Conservation (phyloP, 2,797 vertebrate species). For the Macropodus opercularis region DNA sequence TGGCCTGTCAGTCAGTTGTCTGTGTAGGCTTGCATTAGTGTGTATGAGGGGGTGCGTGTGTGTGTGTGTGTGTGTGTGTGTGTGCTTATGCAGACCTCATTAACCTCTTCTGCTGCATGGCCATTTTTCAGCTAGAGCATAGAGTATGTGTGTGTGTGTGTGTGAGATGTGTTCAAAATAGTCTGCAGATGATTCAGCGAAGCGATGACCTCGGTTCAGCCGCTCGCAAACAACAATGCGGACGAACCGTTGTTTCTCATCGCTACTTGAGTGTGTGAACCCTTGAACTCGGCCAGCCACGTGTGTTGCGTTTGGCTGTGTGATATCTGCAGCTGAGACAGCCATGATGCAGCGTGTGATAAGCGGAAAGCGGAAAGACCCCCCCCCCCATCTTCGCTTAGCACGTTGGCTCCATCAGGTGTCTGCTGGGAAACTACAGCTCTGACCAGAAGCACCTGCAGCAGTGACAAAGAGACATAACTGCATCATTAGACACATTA, state of each 20-base stretch:
- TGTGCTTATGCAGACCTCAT: background rate
- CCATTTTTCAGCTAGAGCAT: constrained; percentile 14
- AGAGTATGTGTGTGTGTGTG: background rate
- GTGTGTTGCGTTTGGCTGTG: constrained; percentile 15
- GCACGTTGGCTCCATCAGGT: constrained; percentile 47
- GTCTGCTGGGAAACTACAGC: constrained; percentile 31
- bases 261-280: too few relatives aligned
- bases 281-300: too few relatives aligned
- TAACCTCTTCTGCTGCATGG: background rate
- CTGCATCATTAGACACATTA: background rate
- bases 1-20: background rate
- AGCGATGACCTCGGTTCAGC: too few relatives aligned
- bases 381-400: background rate
- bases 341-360: constrained; percentile 13
- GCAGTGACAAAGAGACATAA: background rate
- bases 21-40: background rate
- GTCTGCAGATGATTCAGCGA: too few relatives aligned
- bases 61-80: too few relatives aligned
- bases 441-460: background rate
- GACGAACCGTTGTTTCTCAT: too few relatives aligned
- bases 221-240: too few relatives aligned
- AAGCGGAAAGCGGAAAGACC: background rate
- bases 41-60: too few relatives aligned
- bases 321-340: constrained; percentile 5
- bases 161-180: background rate